These are phyloP conservation scores for Pollachius pollachius DNA, from an alignment of 2,113 vertebrate genomes.

Conservation along the genomic window DNA sequence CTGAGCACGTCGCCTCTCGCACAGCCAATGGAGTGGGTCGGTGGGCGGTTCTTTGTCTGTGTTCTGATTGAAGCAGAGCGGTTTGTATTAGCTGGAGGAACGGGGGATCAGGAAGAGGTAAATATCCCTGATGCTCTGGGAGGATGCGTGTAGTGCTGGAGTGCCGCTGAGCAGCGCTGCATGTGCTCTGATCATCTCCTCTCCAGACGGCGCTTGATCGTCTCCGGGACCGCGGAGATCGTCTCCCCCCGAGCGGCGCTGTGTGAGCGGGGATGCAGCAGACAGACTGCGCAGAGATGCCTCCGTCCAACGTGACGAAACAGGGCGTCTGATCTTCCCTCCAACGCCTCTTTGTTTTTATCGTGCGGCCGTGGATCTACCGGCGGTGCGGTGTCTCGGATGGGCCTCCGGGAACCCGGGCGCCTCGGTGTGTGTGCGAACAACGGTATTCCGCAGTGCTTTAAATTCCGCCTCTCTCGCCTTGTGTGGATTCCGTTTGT, in stretches of 20 bases:
- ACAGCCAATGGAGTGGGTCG: conserved; percentile 42
- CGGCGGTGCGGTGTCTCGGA: conserved; percentile 16
- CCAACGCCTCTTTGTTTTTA: conserved; percentile 42
- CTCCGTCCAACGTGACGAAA: conserved; percentile 41
- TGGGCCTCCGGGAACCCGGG: conserved; percentile 20
- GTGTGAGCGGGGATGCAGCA: not conserved
- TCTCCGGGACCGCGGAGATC: not conserved
- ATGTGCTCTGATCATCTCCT: no score
- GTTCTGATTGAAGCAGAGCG: conserved; percentile 54
- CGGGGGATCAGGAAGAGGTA: conserved; percentile 22
- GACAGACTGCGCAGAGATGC: not conserved
- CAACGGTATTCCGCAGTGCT: conserved; percentile 75
- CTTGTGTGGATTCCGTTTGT: conserved; percentile 49
- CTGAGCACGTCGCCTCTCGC: not conserved
- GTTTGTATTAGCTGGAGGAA: conserved; percentile 58
- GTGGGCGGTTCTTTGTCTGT: conserved; percentile 43
- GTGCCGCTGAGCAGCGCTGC: no score
- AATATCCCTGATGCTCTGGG: not conserved
- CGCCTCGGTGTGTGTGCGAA: conserved; percentile 19
- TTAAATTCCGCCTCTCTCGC: conserved; percentile 49
- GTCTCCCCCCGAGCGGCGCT: no score
- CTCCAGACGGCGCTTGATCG: no score
- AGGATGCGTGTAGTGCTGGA: not conserved
- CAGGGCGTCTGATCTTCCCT: conserved; percentile 53
- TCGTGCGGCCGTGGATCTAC: conserved; percentile 45